Percentiles rank a stretch among this genome's conserved stretches.
Conservation (phyloP, 2,113 vertebrate genomes). For the Onychostruthus taczanowskii region DNA sequence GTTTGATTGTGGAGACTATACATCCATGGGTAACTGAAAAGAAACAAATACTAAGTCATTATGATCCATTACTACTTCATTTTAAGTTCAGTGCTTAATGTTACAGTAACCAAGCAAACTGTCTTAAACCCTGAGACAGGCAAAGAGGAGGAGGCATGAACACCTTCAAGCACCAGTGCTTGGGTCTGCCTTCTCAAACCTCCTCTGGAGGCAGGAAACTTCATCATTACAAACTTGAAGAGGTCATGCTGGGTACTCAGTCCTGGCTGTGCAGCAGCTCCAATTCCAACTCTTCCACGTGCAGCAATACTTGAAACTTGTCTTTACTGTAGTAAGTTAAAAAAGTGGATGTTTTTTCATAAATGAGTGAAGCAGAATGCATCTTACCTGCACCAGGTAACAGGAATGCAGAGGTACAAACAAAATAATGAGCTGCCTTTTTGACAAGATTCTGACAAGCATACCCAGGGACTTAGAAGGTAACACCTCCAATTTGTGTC, state of each 20-base stretch:
- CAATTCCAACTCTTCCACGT: background rate
- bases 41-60: constrained; percentile 62
- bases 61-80: background rate
- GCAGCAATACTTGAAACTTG: background rate
- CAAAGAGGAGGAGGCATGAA: background rate
- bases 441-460: background rate
- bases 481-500: background rate
- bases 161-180: background rate
- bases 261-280: background rate
- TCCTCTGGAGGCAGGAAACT: background rate
- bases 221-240: background rate
- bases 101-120: background rate
- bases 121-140: background rate
- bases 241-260: background rate
- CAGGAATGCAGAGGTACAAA: fast-evolving
- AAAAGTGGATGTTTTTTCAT: background rate
- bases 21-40: constrained; percentile 97
- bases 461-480: background rate
- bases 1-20: constrained; percentile 98
- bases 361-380: background rate
- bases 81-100: background rate
- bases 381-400: background rate
- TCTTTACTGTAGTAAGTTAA: background rate
- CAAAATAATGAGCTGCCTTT: background rate
- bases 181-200: background rate